Evolutionary conservation across 2,113 vertebrate species (phyloP).

Genomic region (Lophius piscatorius): DNA sequence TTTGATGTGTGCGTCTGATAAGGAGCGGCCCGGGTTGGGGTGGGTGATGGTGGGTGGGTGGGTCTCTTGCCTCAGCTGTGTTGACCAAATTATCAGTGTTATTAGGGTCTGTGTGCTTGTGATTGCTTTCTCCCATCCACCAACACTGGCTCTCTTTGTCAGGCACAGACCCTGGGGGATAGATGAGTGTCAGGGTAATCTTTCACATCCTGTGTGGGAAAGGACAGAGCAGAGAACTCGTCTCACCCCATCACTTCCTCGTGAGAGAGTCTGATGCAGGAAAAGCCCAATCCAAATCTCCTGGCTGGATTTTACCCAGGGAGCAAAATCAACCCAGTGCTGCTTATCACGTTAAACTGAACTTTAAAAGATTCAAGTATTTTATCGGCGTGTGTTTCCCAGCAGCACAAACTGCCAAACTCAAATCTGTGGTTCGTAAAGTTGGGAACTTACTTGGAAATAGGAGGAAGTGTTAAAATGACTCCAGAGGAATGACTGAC

Average conservation of each 20-base stretch:
- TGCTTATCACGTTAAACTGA: too few relatives aligned
- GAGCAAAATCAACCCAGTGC: too few relatives aligned
- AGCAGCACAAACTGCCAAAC: too few relatives aligned
- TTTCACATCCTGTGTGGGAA: slow-evolving; percentile 68
- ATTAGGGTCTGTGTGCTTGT: slow-evolving; percentile 48
- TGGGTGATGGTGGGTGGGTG: not conserved
- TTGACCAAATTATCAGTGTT: slow-evolving; percentile 66
- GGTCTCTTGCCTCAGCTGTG: slow-evolving; percentile 71
- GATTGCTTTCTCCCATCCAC: slow-evolving; percentile 54
- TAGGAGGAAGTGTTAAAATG: too few relatives aligned
- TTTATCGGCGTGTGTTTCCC: too few relatives aligned
- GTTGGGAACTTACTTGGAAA: too few relatives aligned
- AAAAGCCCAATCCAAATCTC: slow-evolving; percentile 29
- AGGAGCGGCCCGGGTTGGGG: not conserved
- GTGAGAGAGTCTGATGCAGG: slow-evolving; percentile 51
- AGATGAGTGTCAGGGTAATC: slow-evolving; percentile 51
- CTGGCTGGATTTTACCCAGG: slow-evolving; percentile 7
- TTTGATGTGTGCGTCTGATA: not conserved
- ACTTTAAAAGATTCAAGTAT: too few relatives aligned
- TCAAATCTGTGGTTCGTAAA: too few relatives aligned
- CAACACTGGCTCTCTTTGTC: slow-evolving; percentile 45
- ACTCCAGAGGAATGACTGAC: too few relatives aligned
- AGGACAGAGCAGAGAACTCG: slow-evolving; percentile 31
- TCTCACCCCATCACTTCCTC: slow-evolving; percentile 46
- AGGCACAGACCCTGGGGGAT: slow-evolving; percentile 54